Base-by-base conservation (phyloP, 2,797 vertebrate genomes). In the Cuculus canorus region DNA sequence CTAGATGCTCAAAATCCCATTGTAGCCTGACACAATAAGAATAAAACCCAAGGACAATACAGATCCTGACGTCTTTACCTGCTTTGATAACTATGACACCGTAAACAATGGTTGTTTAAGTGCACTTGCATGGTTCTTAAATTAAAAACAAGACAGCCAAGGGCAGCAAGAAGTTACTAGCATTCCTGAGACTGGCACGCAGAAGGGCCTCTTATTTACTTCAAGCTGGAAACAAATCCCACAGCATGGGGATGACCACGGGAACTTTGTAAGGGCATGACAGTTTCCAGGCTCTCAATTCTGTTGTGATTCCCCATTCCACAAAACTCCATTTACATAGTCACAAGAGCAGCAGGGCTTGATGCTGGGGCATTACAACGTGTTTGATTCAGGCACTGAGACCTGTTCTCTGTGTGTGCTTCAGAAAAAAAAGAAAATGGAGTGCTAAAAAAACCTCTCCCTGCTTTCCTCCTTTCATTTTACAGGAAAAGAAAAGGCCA, bases 71-170 rank as follows among this genome's bases (percentile, higher is more conserved):
- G 91, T 97, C 97, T 97, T 96, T 91, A 96, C 96, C 96, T 94
- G 96, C 94, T 96, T 95, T 96, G 95, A 96, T 96, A 97, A 97
- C 96, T 94, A 95, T 95, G 96, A 96, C 95, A 97, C 93, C 90
- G 96, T 90, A 97, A 97, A 97, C 96, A 97, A 97, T 96, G 95
- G 96, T 89, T 69, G 76, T 90, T 96, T 92, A 96, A 96, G 94
- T 87, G 93, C 93, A 90, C 82, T 96, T 96, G 94, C 93, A 94
- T 86, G 91, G 93, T 95, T 97, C 93, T 97, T 96, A 96, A 96
- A 97, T 96, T 95, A 97, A 97, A 97, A 96, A 95, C 97, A 96
- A 96, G 96, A 92, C 96, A 96, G 95, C 96, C 95, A 92, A 95
- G 90, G 96, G 96, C 96, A 94, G 91, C 52, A 93, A 89, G 92